phyloP scores from a whole-genome alignment of 2,113 vertebrate genomes.

The Gopherus flavomarginatus region DNA sequence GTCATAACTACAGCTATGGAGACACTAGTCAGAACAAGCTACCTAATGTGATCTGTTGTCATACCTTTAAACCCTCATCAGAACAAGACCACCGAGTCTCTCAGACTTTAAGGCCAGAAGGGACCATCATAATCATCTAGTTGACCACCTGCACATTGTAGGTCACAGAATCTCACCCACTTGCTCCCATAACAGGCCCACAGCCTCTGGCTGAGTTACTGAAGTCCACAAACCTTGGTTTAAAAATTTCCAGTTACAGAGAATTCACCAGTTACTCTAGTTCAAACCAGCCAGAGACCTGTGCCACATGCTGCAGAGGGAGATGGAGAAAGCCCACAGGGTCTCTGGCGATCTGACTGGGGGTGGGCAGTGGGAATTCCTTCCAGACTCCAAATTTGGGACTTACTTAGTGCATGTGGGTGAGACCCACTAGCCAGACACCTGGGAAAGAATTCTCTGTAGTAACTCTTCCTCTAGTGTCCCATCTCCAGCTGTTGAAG shows the following conservation, averaged over 20 bases:
- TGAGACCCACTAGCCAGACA: background rate
- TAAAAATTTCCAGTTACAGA: background rate
- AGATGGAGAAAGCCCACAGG: background rate
- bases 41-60: constrained; percentile 8
- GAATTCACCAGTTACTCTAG: background rate
- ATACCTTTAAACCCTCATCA: constrained; percentile 52
- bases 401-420: background rate
- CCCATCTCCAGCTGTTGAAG: background rate
- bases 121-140: background rate
- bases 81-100: background rate
- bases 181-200: background rate
- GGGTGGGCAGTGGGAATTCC: background rate
- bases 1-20: constrained; percentile 33
- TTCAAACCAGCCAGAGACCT: background rate
- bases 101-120: background rate
- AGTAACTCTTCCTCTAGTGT: background rate
- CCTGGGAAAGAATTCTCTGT: background rate
- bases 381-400: background rate
- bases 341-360: background rate
- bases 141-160: background rate
- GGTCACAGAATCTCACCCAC: background rate
- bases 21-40: constrained; percentile 13
- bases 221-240: background rate
- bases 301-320: background rate
- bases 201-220: background rate